These are phyloP conservation scores for Nephotettix cincticeps DNA, from an alignment of 1,140 invertebrate species.

Conservation along the genomic window DNA sequence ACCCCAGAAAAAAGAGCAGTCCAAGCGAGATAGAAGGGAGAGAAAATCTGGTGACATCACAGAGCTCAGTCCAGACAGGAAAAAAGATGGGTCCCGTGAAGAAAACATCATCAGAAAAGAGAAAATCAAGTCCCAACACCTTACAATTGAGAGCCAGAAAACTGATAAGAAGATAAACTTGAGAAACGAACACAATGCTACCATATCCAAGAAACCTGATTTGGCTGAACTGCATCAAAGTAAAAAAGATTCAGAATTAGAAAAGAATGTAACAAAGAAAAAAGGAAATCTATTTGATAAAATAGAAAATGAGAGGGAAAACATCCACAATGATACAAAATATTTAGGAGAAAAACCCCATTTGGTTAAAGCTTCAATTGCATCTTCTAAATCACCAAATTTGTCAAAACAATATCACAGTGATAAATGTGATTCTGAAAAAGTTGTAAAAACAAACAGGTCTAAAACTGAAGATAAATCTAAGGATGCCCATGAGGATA, in stretches of 20 bases:
- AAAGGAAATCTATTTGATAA: background rate
- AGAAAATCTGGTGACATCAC: slow-evolving; percentile 43
- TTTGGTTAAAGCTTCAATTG: too few species aligned
- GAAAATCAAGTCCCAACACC: slow-evolving; percentile 47
- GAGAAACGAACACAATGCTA: slow-evolving; percentile 6
- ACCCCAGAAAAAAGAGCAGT: slow-evolving; percentile 23
- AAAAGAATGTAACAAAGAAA: slow-evolving; percentile 38
- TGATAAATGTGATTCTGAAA: too few species aligned
- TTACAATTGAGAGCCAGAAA: slow-evolving; percentile 67
- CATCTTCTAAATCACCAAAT: too few species aligned
- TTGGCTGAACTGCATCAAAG: too few species aligned
- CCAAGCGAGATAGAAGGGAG: slow-evolving; percentile 39
- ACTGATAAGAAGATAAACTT: slow-evolving; percentile 58
- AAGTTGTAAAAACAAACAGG: too few species aligned
- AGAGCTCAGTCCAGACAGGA: slow-evolving; percentile 30
- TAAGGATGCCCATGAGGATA: background rate
- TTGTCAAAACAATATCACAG: too few species aligned
- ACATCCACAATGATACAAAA: too few species aligned
- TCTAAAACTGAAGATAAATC: background rate
- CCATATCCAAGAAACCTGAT: background rate
- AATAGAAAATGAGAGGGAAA: too few species aligned
- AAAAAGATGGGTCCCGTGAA: background rate
- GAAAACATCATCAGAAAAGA: slow-evolving; percentile 32
- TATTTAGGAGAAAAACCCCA: too few species aligned
- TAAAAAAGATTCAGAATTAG: background rate